phyloP scores from a whole-genome alignment of 2,113 vertebrate genomes.

The Chrysemys picta region DNA sequence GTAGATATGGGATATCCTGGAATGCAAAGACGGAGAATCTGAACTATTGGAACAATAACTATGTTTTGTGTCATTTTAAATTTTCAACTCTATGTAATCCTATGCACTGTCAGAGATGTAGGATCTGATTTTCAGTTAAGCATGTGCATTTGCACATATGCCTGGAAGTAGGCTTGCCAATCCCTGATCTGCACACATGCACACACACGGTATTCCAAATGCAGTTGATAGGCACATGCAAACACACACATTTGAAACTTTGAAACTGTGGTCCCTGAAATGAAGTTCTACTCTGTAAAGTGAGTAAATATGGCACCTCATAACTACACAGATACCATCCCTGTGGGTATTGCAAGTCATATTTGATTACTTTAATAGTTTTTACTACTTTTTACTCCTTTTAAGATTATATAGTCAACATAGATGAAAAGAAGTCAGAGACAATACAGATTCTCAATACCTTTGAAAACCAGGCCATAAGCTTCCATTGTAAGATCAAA shows the following conservation, averaged over 20 bases:
- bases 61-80: not conserved
- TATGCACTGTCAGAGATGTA: not conserved
- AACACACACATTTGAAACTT: not conserved
- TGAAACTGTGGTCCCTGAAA: conserved; percentile 2
- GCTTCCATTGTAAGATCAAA: rapidly evolving
- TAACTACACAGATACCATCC: not conserved
- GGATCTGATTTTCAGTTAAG: not conserved
- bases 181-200: not conserved
- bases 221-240: not conserved
- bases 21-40: not conserved
- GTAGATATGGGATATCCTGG: not conserved
- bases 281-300: conserved; percentile 40
- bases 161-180: not conserved
- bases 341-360: not conserved
- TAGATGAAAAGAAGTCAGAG: not conserved
- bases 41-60: not conserved
- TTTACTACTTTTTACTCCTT: conserved; percentile 7
- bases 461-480: not conserved
- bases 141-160: not conserved
- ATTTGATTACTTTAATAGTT: not conserved
- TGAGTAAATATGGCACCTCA: not conserved
- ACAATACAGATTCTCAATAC: not conserved
- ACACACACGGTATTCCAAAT: not conserved
- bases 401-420: not conserved
- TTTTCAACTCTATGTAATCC: not conserved